These are phyloP conservation scores for Galeopterus variegatus DNA, from an alignment of 2,113 vertebrate genomes.

Conservation along the genomic window DNA sequence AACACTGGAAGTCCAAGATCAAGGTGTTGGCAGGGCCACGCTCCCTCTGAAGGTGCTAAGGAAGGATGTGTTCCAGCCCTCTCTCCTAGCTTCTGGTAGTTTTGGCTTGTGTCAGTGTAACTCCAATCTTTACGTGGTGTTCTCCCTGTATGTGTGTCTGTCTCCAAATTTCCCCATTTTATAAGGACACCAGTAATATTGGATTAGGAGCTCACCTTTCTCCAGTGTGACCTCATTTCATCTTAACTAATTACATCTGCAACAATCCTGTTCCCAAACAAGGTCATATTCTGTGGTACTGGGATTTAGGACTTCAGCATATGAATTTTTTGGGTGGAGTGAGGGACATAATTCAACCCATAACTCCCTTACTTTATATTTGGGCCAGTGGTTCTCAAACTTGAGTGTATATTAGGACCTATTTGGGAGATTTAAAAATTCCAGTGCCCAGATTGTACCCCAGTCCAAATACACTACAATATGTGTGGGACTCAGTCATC, in stretches of 20 bases:
- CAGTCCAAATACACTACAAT: neutral
- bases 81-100: neutral
- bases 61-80: neutral
- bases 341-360: neutral
- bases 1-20: neutral
- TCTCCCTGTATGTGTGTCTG: neutral
- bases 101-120: neutral
- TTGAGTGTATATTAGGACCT: neutral
- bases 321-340: neutral
- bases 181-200: neutral
- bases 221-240: slow-evolving; percentile 29
- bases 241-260: neutral
- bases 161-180: neutral
- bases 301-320: neutral
- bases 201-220: neutral
- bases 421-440: slow-evolving; percentile 34
- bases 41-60: neutral
- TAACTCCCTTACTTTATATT: neutral
- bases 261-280: slow-evolving; percentile 37
- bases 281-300: neutral
- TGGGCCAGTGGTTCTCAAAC: neutral
- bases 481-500: neutral
- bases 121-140: neutral
- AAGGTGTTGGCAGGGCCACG: neutral
- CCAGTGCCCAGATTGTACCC: neutral